Evolutionary conservation across 2,888 invertebrate species (phyloP).

Genomic region (Syrista parreyssii): DNA sequence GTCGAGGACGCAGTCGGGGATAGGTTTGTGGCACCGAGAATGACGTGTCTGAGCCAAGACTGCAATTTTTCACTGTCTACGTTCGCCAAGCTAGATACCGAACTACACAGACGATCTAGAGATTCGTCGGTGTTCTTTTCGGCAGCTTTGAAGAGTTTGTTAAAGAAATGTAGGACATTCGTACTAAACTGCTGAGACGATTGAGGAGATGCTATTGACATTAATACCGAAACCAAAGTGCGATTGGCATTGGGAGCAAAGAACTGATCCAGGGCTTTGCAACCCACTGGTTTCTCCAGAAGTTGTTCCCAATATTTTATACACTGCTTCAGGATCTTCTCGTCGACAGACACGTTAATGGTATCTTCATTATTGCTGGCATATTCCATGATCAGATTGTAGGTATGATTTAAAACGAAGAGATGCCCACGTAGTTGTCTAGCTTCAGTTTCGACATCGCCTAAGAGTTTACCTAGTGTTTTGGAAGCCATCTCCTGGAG

Average conservation of each 20-base stretch:
- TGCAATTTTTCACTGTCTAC: constrained; percentile 75
- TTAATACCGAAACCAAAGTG: constrained; percentile 81
- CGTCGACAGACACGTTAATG: constrained; percentile 68
- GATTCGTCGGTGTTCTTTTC: constrained; percentile 68
- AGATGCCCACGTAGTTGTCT: constrained; percentile 74
- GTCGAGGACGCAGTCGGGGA: constrained; percentile 67
- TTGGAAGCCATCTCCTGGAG: constrained; percentile 74
- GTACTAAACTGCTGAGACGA: constrained; percentile 79
- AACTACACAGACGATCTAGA: constrained; percentile 75
- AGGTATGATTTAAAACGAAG: constrained; percentile 75
- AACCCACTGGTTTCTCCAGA: constrained; percentile 83
- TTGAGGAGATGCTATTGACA: constrained; percentile 83
- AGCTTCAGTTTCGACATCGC: constrained; percentile 74
- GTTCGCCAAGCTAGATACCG: constrained; percentile 74
- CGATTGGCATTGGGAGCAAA: constrained; percentile 76
- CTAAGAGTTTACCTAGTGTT: constrained; percentile 74
- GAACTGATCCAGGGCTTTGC: constrained; percentile 84
- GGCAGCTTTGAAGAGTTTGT: constrained; percentile 74
- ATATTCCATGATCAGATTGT: constrained; percentile 75
- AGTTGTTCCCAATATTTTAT: constrained; percentile 89
- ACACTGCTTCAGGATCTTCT: constrained; percentile 75
- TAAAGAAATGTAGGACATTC: constrained; percentile 83
- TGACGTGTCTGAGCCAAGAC: constrained; percentile 74
- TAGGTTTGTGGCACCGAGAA: constrained; percentile 70
- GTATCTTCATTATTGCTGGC: constrained; percentile 63